Evolutionary conservation across 2,797 vertebrate species (phyloP).

Genomic region (Etheostoma nigrum): DNA sequence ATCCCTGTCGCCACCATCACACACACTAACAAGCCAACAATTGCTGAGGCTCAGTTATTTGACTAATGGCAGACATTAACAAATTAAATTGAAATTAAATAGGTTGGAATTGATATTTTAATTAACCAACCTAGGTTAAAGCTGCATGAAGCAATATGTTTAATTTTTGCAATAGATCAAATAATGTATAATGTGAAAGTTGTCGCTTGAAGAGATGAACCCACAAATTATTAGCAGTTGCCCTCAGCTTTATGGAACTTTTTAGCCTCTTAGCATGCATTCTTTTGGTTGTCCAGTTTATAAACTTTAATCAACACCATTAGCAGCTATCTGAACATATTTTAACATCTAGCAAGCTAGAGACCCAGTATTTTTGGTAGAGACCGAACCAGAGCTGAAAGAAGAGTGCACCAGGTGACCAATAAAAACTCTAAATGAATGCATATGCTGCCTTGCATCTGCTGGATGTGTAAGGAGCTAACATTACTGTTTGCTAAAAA

Average conservation of each 20-base stretch:
- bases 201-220: background rate
- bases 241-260: background rate
- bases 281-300: slow-evolving; percentile 5
- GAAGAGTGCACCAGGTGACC: background rate
- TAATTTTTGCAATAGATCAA: background rate
- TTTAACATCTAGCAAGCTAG: background rate
- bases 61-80: slow-evolving; percentile 15
- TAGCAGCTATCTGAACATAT: background rate
- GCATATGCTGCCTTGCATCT: background rate
- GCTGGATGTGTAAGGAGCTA: background rate
- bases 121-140: background rate
- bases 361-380: background rate
- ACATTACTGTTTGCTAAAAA: background rate
- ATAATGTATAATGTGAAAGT: background rate
- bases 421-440: background rate
- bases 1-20: slow-evolving; percentile 41
- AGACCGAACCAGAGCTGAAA: slow-evolving; percentile 1
- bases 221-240: background rate
- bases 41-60: slow-evolving; percentile 30
- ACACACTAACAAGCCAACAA: slow-evolving; percentile 28
- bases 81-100: slow-evolving; percentile 21
- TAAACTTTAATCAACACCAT: background rate
- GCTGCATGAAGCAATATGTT: background rate
- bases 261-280: background rate
- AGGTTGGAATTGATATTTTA: background rate